These are phyloP conservation scores for Eucera pruinosa DNA, from an alignment of 2,888 invertebrate species.

Conservation along the genomic window DNA sequence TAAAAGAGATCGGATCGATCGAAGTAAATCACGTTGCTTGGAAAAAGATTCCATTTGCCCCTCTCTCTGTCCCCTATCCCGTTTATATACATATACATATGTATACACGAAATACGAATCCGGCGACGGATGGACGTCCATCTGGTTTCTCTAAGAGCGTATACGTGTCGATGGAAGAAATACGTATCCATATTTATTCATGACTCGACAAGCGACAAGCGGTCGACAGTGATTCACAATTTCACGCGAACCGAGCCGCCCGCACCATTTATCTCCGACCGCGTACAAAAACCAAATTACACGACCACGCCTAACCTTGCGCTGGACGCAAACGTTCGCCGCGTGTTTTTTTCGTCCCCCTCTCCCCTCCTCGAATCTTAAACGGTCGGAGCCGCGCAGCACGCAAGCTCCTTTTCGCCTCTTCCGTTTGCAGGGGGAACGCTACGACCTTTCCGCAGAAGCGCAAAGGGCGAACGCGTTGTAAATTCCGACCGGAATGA, in stretches of 20 bases:
- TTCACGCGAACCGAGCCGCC: background rate
- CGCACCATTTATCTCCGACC: background rate
- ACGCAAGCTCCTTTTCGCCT: conserved; percentile 1
- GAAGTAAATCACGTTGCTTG: background rate
- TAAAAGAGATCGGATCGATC: conserved; percentile 3
- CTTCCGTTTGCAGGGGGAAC: background rate
- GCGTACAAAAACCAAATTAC: background rate
- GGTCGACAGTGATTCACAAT: conserved; percentile 17
- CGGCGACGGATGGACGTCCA: too few species aligned
- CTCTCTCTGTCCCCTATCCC: too few species aligned
- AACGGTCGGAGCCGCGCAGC: background rate
- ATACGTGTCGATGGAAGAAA: conserved; percentile 24
- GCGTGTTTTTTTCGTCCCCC: background rate
- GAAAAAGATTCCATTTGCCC: background rate
- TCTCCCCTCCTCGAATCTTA: background rate
- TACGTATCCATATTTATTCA: conserved; percentile 52
- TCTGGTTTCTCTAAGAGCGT: conserved; percentile 28
- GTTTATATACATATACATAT: too few species aligned
- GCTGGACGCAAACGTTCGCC: background rate
- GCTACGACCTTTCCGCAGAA: conserved; percentile 1
- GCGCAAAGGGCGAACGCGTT: background rate
- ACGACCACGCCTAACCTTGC: background rate
- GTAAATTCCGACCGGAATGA: background rate
- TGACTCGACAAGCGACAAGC: conserved; percentile 19
- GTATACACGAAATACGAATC: too few species aligned